phyloP scores from a whole-genome alignment of 2,797 vertebrate species.

The Notolabrus celidotus region DNA sequence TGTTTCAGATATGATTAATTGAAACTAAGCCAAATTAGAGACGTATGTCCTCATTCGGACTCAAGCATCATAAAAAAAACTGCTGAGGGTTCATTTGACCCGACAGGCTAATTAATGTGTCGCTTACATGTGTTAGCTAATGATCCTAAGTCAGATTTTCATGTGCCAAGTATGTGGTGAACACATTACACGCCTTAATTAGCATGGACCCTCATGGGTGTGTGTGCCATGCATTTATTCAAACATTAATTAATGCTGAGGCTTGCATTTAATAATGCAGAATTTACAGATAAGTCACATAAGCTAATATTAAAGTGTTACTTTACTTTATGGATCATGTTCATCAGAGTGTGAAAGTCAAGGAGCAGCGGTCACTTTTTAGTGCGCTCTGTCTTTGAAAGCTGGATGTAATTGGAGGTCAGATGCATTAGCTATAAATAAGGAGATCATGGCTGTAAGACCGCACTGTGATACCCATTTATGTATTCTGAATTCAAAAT shows the following conservation, averaged over 20 bases:
- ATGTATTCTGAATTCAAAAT: slow-evolving; percentile 61
- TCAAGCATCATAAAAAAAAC: background rate
- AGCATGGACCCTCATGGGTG: slow-evolving; percentile 48
- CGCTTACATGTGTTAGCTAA: slow-evolving; percentile 40
- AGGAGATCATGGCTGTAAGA: slow-evolving; percentile 26
- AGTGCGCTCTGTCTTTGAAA: slow-evolving; percentile 8
- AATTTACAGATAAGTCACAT: slow-evolving; percentile 53
- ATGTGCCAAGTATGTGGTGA: slow-evolving; percentile 39
- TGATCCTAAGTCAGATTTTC: slow-evolving; percentile 34
- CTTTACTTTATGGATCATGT: slow-evolving; percentile 29
- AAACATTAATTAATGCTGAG: slow-evolving; percentile 63
- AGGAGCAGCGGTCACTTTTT: slow-evolving; percentile 23
- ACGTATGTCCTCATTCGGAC: background rate
- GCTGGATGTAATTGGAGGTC: slow-evolving; percentile 24
- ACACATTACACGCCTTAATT: slow-evolving; percentile 47
- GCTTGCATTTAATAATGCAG: slow-evolving; percentile 50
- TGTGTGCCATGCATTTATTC: slow-evolving; percentile 69
- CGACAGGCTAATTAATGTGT: slow-evolving; percentile 40
- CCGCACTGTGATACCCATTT: slow-evolving; percentile 31
- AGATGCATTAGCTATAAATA: slow-evolving; percentile 31
- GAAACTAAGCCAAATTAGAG: background rate
- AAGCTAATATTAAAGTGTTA: slow-evolving; percentile 23
- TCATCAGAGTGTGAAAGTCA: slow-evolving; percentile 28
- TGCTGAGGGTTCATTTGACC: slow-evolving; percentile 35
- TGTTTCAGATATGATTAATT: slow-evolving; percentile 2